phyloP scores from a whole-genome alignment of 2,797 vertebrate genomes.

The Meda fulgida region DNA sequence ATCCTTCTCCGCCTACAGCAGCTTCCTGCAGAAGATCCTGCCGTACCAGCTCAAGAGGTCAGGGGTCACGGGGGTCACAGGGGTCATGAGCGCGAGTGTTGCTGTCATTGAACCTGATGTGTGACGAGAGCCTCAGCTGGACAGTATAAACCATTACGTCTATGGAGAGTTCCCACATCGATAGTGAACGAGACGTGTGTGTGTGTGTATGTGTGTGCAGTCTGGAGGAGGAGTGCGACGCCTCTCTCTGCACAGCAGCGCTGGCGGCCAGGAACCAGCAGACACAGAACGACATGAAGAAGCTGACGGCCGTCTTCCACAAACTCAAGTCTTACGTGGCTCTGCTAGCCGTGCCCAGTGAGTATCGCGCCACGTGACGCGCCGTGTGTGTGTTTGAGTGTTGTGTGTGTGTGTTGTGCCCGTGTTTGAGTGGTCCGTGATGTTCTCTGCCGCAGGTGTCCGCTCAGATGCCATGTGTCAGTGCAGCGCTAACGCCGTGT shows the following conservation, averaged over 20 bases:
- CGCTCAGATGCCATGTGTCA: constrained; percentile 86
- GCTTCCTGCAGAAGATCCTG: constrained; percentile 95
- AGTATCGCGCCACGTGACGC: constrained; percentile 11
- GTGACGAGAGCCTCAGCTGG: neutral
- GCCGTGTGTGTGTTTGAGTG: too few species aligned
- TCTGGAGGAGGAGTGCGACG: constrained; percentile 93
- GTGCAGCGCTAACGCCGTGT: constrained; percentile 86
- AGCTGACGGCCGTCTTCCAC: constrained; percentile 87
- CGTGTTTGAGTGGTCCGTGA: neutral
- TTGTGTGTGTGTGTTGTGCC: too few species aligned
- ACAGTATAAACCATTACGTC: too few species aligned
- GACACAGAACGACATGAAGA: constrained; percentile 88
- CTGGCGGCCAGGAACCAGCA: constrained; percentile 87
- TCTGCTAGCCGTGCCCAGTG: constrained; percentile 92
- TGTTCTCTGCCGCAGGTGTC: constrained; percentile 78
- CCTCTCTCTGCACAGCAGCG: constrained; percentile 87
- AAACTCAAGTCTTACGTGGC: constrained; percentile 89
- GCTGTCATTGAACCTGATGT: neutral
- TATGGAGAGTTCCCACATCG: too few species aligned
- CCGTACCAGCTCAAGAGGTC: constrained; percentile 99
- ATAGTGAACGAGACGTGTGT: too few species aligned
- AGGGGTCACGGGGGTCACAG: neutral
- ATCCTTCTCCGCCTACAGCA: constrained; percentile 86
- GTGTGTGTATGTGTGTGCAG: constrained; percentile 67
- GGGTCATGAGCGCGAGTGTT: neutral